Percentiles rank a stretch among this genome's conserved stretches.
Conservation (phyloP, 2,888 invertebrate species). For the Schizaphis graminum region DNA sequence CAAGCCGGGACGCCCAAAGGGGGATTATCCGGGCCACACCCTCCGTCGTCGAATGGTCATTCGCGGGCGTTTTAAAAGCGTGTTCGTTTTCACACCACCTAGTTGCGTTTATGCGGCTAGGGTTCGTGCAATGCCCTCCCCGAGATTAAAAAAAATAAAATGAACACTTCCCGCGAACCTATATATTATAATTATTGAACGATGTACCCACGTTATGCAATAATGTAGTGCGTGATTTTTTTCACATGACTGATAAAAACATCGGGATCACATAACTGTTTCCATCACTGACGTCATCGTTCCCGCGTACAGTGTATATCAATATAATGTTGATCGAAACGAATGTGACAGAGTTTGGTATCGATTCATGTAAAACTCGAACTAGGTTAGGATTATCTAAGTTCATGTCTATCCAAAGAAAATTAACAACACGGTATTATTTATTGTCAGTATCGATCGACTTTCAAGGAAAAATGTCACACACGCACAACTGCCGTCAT, state of each 20-base stretch:
- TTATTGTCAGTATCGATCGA: not conserved
- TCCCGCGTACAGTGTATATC: not conserved
- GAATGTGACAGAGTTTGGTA: not conserved
- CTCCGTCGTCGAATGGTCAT: conserved; percentile 62
- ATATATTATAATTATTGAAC: not conserved
- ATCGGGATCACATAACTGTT: not conserved
- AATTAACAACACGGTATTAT: not conserved
- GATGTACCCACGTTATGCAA: not conserved
- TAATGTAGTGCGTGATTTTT: not conserved
- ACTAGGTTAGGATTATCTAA: not conserved
- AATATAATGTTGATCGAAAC: not conserved
- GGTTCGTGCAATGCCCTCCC: conserved; percentile 44
- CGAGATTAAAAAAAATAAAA: conserved; percentile 49
- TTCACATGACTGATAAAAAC: not conserved
- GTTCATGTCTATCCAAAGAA: not conserved
- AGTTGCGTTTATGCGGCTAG: not conserved
- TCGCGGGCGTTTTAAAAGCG: conserved; percentile 57
- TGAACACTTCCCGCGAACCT: not conserved
- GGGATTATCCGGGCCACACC: conserved; percentile 64
- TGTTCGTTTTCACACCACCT: conserved; percentile 62
- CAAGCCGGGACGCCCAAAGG: conserved; percentile 50
- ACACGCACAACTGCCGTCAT: not conserved
- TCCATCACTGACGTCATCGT: not conserved
- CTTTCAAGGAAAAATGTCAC: not conserved
- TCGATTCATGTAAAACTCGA: not conserved